Percentiles rank a stretch among this genome's conserved stretches.
These are phyloP conservation scores for Pseudomugil tenellus DNA, from an alignment of 2,797 vertebrate species.

Conservation along the genomic window DNA sequence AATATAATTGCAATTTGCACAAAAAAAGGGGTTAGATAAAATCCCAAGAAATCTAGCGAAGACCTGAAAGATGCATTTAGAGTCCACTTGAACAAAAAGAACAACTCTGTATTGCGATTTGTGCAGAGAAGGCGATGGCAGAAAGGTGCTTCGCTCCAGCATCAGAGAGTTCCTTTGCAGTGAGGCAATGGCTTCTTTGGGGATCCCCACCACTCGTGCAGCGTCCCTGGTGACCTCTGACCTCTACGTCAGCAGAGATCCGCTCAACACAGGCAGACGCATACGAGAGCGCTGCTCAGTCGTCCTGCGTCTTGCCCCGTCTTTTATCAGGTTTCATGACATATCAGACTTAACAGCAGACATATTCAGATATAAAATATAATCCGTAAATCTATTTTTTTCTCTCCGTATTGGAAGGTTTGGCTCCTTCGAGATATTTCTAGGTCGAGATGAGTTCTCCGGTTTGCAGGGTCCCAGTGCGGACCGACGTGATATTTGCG, in stretches of 20 bases:
- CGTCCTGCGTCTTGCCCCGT: conserved; percentile 87
- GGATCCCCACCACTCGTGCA: conserved; percentile 87
- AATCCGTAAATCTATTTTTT: background rate
- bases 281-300: conserved; percentile 84
- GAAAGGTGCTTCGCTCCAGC: conserved; percentile 90
- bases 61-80: too few species aligned
- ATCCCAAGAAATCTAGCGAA: too few species aligned
- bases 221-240: conserved; percentile 87
- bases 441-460: conserved; percentile 81
- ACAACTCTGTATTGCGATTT: background rate
- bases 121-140: conserved; percentile 87
- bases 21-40: too few species aligned
- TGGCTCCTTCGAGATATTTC: conserved; percentile 95
- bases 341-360: background rate
- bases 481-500: conserved; percentile 83
- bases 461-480: conserved; percentile 90
- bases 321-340: conserved; percentile 83
- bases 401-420: conserved; percentile 78
- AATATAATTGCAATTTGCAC: too few species aligned
- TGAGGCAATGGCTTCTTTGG: conserved; percentile 89
- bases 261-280: conserved; percentile 85
- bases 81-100: too few species aligned
- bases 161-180: conserved; percentile 93
- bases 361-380: background rate
- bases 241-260: conserved; percentile 83